Base-by-base conservation (phyloP, 2,797 vertebrate species). In the Gymnoscopelus microlampas region DNA sequence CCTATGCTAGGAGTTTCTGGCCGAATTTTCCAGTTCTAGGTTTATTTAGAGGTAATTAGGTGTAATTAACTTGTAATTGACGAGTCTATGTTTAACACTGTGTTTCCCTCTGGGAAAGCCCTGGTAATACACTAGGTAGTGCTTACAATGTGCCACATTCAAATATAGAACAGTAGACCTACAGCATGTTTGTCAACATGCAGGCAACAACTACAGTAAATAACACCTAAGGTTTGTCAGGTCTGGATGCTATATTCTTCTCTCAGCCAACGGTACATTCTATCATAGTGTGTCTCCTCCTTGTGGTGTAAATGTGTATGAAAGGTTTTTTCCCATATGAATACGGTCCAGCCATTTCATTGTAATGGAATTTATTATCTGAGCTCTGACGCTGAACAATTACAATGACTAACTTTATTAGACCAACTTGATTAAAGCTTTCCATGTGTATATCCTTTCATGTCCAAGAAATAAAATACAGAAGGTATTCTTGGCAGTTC, bases 71-170 rank as follows among this genome's bases (percentile, higher is more conserved):
- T 13, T 32, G 63, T 76, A 70, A 67, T 14, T 23, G 59, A 80
- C 60, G 15, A 39, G 70, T 29, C 59, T 61, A 19, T 5, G 26
- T 63, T 62, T 79, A 77, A 79, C 24, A 51, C 39, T 39, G 81
- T 77, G 76, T 79, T 85, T 85, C 84, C 88, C 84, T 78, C 14
- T 3, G 72, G 88, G 86, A 72, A 84, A 91, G 80, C 85, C 88
- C 86, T 86, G 60, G 29, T 59, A 57, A 66, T 10, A 56, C 59
- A 60, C 5, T 74, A 81, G 74, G 60, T 62, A 47, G 74, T 58
- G 60, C 84, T 87, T 88, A 85, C 63, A 54, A 74, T 70, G 23
- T n/a, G 71, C 78, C 81, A 56, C 88, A 78, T 78, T 74, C 80
- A 83, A 83, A 89, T 82, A 76, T 82, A 87, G 24, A 81, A 83